These are phyloP conservation scores for Illadopsis cleaveri DNA, from an alignment of 2,113 vertebrate genomes.

Conservation along the genomic window DNA sequence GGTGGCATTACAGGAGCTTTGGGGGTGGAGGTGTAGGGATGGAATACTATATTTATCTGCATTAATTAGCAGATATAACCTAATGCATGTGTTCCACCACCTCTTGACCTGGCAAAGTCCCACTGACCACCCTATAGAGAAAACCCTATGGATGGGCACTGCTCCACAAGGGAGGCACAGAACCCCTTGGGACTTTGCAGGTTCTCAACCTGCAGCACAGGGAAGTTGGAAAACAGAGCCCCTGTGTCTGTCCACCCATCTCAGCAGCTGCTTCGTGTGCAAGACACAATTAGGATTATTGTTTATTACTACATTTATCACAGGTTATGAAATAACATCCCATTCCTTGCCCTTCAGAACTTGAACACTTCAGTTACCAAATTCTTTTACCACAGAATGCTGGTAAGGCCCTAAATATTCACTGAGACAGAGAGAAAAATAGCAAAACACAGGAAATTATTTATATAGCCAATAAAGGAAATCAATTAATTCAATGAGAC, in stretches of 20 bases:
- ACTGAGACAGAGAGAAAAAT: neutral
- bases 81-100: neutral
- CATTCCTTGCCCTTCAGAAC: neutral
- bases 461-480: neutral
- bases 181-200: neutral
- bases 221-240: neutral
- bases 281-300: neutral
- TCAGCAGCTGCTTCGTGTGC: neutral
- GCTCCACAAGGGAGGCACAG: neutral
- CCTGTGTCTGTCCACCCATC: neutral
- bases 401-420: neutral
- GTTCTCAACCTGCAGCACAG: neutral
- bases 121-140: neutral
- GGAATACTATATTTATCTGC: neutral
- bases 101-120: neutral
- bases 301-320: neutral
- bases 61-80: neutral
- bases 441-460: neutral
- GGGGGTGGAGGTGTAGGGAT: neutral
- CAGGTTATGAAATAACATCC: neutral
- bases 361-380: neutral
- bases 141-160: neutral
- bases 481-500: conserved; percentile 44
- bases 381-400: neutral
- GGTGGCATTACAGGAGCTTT: neutral